Evolutionary conservation across 2,888 invertebrate species (phyloP).

Genomic region (Agriotes lineatus): DNA sequence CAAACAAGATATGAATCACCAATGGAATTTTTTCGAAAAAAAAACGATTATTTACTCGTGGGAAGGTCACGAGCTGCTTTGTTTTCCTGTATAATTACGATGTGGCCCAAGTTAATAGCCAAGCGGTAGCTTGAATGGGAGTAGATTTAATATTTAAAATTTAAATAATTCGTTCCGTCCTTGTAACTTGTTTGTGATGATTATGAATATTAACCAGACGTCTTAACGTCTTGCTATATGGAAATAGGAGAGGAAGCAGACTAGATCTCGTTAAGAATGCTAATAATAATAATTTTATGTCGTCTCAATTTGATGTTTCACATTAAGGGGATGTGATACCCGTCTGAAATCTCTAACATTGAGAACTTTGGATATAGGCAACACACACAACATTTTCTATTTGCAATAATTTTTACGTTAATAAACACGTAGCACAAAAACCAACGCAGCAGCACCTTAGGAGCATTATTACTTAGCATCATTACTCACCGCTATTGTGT

Average conservation of each 20-base stretch:
- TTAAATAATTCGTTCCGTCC: slow-evolving; percentile 15
- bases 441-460: too few species aligned
- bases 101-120: not conserved
- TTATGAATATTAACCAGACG: slow-evolving; percentile 22
- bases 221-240: slow-evolving; percentile 37
- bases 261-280: not conserved
- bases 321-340: too few species aligned
- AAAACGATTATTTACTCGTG: not conserved
- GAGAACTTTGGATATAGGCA: too few species aligned
- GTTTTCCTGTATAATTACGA: not conserved
- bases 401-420: too few species aligned
- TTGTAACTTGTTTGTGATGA: slow-evolving; percentile 27
- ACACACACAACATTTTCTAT: too few species aligned
- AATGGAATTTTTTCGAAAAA: too few species aligned
- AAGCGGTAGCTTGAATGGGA: not conserved
- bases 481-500: too few species aligned
- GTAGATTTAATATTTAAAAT: not conserved
- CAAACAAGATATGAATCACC: too few species aligned
- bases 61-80: not conserved
- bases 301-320: too few species aligned
- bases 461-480: too few species aligned
- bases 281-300: not conserved
- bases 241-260: slow-evolving; percentile 40
- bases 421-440: too few species aligned
- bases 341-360: too few species aligned